Evolutionary conservation across 2,888 invertebrate genomes (phyloP).

Genomic region (Sminthurides aquaticus): DNA sequence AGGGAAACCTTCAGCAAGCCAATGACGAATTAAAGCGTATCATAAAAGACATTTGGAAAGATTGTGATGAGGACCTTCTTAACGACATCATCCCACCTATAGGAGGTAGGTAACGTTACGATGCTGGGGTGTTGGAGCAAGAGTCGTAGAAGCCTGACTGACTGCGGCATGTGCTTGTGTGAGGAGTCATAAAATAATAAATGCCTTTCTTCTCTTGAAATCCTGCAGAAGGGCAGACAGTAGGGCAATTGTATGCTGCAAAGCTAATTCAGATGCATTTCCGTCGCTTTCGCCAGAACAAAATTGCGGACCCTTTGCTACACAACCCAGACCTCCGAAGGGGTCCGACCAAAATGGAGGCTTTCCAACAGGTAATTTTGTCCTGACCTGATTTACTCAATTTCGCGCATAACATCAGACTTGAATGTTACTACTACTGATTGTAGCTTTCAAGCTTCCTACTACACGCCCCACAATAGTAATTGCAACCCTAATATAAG

Average conservation of each 20-base stretch:
- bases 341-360: not conserved
- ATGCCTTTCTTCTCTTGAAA: too few species aligned
- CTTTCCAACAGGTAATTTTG: not conserved
- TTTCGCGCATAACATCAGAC: too few species aligned
- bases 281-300: constrained; percentile 20
- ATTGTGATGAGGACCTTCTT: constrained; percentile 85
- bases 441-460: too few species aligned
- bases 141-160: too few species aligned
- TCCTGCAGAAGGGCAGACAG: constrained; percentile 36
- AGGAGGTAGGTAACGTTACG: constrained; percentile 58
- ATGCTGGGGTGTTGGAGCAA: too few species aligned
- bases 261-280: constrained; percentile 36
- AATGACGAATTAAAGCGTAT: constrained; percentile 67
- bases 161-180: too few species aligned
- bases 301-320: not conserved
- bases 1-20: constrained; percentile 54
- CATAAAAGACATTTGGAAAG: constrained; percentile 96
- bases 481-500: too few species aligned
- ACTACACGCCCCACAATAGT: too few species aligned
- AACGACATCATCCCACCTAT: constrained; percentile 99
- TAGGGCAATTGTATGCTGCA: constrained; percentile 38
- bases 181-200: too few species aligned
- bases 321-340: not conserved
- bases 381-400: too few species aligned
- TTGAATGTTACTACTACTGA: too few species aligned